Evolutionary conservation across 2,888 invertebrate species (phyloP), one percentile per base, ranked within the genome.

Genomic region (Cheilosia grossa): DNA sequence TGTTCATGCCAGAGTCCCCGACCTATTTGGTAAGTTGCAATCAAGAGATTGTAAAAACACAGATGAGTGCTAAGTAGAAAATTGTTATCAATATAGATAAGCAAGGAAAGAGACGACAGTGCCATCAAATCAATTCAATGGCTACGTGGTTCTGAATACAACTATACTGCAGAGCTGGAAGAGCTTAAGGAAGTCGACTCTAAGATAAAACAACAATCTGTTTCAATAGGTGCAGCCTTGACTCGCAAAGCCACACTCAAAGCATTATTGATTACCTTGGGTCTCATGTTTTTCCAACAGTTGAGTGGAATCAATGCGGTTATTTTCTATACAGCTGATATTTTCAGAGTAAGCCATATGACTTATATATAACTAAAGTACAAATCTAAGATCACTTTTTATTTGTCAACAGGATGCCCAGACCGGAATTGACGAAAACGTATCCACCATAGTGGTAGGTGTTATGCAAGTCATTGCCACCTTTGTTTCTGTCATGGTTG

Each of bases 241-340:
- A 93, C 93, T 2, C 94, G 95, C 64, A 94, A 92, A 10, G 89
- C 89, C 0, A 94, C 95, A 0, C 90, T 94, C 24, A 95, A 94
- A 89, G 96, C 95, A 0, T 91, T 96, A 3, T 77, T 95, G 15
- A 96, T 97, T 78, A 95, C 95, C 87, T 94, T 96, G 89, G 94
- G 95, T 3, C 93, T 98, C 7, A 98, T 98, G 97, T 92, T 97
- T 88, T 96, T 98, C 92, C 98, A 98, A 90, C 98, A 98, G 90
- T 93, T 97, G 73, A 95, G 96, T 81, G 97, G 97, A 47, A 95
- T 97, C 64, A 97, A 97, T 89, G 96, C 96, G 0, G 95, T 97
- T 6, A 95, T 97, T 87, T 96, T 97, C 91, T 97, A 96, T 89
- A 94, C 95, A 0, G 94, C 94, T 0, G 91, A 93, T 2, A 98